Evolutionary conservation across 2,797 vertebrate species (phyloP).

Genomic region (Glossophaga mutica): DNA sequence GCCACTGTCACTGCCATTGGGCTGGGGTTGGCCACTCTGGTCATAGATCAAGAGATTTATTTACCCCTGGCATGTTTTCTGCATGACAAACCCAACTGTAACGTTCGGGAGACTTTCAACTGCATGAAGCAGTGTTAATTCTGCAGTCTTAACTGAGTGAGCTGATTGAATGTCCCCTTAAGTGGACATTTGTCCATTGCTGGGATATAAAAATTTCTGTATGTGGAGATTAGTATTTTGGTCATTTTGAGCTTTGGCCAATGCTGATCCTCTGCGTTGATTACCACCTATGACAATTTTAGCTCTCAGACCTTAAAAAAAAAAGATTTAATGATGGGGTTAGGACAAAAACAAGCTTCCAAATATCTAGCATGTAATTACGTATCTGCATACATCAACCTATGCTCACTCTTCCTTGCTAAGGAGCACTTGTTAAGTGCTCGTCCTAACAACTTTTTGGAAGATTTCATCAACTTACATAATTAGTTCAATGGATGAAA

Average conservation of each 20-base stretch:
- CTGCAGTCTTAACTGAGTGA: background rate
- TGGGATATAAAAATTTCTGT: background rate
- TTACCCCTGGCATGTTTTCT: background rate
- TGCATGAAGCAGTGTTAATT: background rate
- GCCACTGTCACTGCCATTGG: background rate
- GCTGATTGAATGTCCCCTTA: background rate
- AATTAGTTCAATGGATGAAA: conserved; percentile 39
- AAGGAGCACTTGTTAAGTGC: conserved; percentile 55
- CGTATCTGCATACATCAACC: conserved; percentile 52
- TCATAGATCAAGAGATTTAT: background rate
- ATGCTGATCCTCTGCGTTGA: conserved; percentile 46
- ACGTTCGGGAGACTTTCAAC: background rate
- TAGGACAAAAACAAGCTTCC: conserved; percentile 74
- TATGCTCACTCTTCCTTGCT: conserved; percentile 64
- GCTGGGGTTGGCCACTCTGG: background rate
- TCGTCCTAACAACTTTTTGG: conserved; percentile 28
- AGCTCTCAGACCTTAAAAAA: conserved; percentile 66
- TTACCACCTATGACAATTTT: conserved; percentile 72
- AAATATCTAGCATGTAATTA: conserved; percentile 68
- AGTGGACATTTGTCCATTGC: background rate
- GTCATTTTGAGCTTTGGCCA: background rate
- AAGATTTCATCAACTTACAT: background rate
- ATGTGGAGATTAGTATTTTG: background rate
- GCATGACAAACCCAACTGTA: background rate
- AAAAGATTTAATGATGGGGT: conserved; percentile 68